phyloP scores from a whole-genome alignment of 2,888 invertebrate species.

The Belgica antarctica region DNA sequence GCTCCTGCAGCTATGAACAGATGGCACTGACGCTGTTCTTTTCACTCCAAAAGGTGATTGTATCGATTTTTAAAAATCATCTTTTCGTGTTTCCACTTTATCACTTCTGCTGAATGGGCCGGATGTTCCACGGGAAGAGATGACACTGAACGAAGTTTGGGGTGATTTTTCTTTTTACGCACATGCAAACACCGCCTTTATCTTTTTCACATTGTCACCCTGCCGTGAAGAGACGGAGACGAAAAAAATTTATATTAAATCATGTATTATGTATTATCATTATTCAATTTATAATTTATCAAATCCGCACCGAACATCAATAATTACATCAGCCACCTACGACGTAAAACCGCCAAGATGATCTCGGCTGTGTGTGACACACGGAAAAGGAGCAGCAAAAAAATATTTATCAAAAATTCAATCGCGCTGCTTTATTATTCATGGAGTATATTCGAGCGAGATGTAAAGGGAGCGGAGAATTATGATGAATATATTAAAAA shows the following conservation, averaged over 20 bases:
- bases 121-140: background rate
- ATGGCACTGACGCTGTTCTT: too few species aligned
- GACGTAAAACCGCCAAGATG: background rate
- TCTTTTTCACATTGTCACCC: slow-evolving; percentile 23
- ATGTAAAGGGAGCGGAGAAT: background rate
- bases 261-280: slow-evolving; percentile 20
- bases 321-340: slow-evolving; percentile 15
- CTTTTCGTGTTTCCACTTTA: slow-evolving; percentile 1
- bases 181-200: background rate
- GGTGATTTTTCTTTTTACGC: slow-evolving; percentile 11
- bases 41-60: background rate
- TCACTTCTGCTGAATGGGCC: slow-evolving; percentile 4
- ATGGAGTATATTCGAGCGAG: background rate
- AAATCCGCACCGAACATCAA: slow-evolving; percentile 21
- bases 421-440: slow-evolving; percentile 20
- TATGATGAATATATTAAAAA: background rate
- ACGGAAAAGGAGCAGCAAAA: slow-evolving; percentile 15
- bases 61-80: slow-evolving; percentile 29
- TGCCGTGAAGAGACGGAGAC: background rate
- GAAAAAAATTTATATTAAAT: slow-evolving; percentile 2
- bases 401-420: slow-evolving; percentile 25
- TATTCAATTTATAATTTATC: slow-evolving; percentile 21
- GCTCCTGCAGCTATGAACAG: too few species aligned
- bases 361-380: slow-evolving; percentile 1
- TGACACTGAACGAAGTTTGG: background rate